Percentiles rank a stretch among this genome's conserved stretches.
Evolutionary conservation across 2,113 vertebrate species (phyloP).

Genomic region (Python bivittatus): DNA sequence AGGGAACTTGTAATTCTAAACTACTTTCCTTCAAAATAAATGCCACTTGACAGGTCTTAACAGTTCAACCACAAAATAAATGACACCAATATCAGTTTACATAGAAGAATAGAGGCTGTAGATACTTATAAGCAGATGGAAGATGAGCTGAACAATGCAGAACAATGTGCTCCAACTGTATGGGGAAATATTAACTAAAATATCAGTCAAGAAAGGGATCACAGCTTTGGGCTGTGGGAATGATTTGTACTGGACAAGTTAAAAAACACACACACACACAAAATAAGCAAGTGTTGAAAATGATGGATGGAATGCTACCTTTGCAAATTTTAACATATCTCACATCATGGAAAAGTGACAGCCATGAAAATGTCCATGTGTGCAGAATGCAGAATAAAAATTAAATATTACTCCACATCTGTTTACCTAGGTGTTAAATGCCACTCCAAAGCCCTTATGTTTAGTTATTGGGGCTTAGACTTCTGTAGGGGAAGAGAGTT

Average conservation of each 20-base stretch:
- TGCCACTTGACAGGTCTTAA: constrained; percentile 68
- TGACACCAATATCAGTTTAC: constrained; percentile 65
- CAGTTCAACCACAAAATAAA: constrained; percentile 53
- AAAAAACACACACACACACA: background rate
- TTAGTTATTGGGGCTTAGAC: background rate
- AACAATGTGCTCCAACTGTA: constrained; percentile 44
- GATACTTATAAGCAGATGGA: constrained; percentile 64
- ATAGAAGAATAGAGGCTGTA: constrained; percentile 59
- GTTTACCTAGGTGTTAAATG: constrained; percentile 9
- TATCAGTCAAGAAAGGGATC: background rate
- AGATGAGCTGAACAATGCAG: constrained; percentile 39
- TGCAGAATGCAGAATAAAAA: background rate
- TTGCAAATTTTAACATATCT: background rate
- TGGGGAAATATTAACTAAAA: constrained; percentile 42
- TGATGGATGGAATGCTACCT: background rate
- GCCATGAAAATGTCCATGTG: background rate
- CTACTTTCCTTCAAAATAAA: constrained; percentile 59
- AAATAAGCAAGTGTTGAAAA: background rate
- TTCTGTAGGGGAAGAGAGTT: background rate
- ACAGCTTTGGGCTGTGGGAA: background rate
- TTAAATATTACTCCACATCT: background rate
- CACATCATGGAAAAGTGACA: background rate
- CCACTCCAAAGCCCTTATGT: background rate
- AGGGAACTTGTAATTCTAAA: constrained; percentile 51
- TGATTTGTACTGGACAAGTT: background rate